Base-by-base conservation (phyloP, 23 tunicate genomes). In the Phallusia fumigata region DNA sequence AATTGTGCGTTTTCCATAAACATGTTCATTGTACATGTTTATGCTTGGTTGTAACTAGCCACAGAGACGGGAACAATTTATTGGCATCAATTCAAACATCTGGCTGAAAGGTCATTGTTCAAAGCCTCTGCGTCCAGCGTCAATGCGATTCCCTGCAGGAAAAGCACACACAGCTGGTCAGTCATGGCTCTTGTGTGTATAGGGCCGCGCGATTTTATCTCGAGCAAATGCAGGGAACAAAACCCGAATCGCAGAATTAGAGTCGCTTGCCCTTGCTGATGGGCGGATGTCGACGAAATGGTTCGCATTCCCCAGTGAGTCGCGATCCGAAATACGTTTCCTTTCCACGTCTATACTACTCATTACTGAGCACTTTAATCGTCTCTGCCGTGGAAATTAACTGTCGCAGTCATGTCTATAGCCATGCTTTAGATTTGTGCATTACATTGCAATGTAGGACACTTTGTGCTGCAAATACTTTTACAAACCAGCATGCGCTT, bases 71-170 rank as follows among this genome's bases (percentile, higher is more conserved):
- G 47, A 40, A 40, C 47, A 40, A 40, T 40, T 40, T 58, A 58
- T 58, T 8, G 69, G 69, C 69, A 16, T 22, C 13, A 1, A 16
- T 13, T 24, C 69, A 58, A 24, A 13, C 69, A 58, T 58, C 28
- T 58, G 69, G 69, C 26, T 16, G 28, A 58, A 58, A 58, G 69
- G 69, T 58, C 69, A 58, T 58, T 58, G 69, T 58, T 58, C 69
- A 58, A 58, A 58, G 69, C 69, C 3, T 22, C 3, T 58, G 69
- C 16, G 69, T 24, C 69, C 28, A 40, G 47, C 47, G 47, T 10
- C 47, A 40, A 40, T 40, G 47, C 47, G 47, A 40, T 40, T 40
- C 47, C 47, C 47, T 40, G 10, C 47, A 40, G 47, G 47, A 40
- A 40, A 24, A 22, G 69, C 69, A 58, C 69, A 58, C 69, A 58